A percentile compares a stretch with the other conserved stretches of the same genome.
Conservation (phyloP, 2,113 vertebrate species). For the Ranitomeya variabilis region DNA sequence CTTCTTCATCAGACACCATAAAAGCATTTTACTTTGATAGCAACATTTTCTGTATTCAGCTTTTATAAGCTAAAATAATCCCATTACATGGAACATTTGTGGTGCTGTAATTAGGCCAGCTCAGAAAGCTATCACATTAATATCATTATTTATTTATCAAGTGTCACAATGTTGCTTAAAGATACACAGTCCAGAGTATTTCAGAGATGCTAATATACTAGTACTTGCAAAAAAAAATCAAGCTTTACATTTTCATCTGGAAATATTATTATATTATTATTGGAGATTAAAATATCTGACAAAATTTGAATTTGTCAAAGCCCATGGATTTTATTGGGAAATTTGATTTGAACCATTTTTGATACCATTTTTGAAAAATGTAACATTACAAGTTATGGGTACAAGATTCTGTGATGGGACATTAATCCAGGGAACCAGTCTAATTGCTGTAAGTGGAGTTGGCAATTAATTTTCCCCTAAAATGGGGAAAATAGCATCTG, state of each 20-base stretch:
- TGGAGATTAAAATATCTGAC: too few species aligned
- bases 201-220: not conserved
- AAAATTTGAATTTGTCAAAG: too few species aligned
- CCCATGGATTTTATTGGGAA: too few species aligned
- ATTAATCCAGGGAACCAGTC: too few species aligned
- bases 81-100: constrained; percentile 14
- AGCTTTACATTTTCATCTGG: not conserved
- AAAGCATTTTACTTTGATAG: constrained; percentile 28
- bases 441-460: too few species aligned
- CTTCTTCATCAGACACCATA: constrained; percentile 11
- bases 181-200: not conserved
- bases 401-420: too few species aligned
- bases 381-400: too few species aligned
- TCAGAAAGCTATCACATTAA: constrained; percentile 16
- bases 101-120: not conserved
- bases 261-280: not conserved
- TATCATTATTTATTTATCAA: constrained; percentile 32
- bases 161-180: not conserved
- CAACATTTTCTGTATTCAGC: constrained; percentile 11
- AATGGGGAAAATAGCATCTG: too few species aligned
- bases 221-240: not conserved
- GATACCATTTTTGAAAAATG: too few species aligned
- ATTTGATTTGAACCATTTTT: too few species aligned
- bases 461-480: too few species aligned
- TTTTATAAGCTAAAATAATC: constrained; percentile 22